A percentile compares a stretch with the other conserved stretches of the same genome.
Evolutionary conservation across 2,797 vertebrate species (phyloP).

Genomic region (Lycodopsis pacificus): DNA sequence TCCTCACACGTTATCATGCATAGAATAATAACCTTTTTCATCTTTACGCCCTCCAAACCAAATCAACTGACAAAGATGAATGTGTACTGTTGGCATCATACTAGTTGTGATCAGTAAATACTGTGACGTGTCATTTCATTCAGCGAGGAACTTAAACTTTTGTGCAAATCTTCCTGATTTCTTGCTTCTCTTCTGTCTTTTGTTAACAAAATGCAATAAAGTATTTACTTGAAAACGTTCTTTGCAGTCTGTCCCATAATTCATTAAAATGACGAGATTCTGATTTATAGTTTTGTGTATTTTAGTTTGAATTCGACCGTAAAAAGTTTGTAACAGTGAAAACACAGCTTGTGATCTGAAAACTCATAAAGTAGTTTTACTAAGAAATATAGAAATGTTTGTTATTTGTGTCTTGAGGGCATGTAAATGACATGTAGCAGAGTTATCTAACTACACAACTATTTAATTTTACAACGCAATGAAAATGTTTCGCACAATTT

Average conservation of each 20-base stretch:
- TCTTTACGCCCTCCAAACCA: neutral
- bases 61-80: neutral
- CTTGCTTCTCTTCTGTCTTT: neutral
- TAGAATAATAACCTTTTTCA: neutral
- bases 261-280: neutral
- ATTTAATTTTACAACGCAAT: neutral
- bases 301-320: neutral
- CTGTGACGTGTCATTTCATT: neutral
- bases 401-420: constrained; percentile 1
- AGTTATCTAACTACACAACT: neutral
- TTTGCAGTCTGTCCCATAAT: neutral
- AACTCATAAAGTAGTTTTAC: too few species aligned
- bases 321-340: too few species aligned
- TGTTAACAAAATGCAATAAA: neutral
- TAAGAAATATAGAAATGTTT: neutral
- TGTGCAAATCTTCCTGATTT: neutral
- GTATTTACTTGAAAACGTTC: rapidly evolving
- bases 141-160: neutral
- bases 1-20: too few species aligned
- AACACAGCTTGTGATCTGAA: too few species aligned
- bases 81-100: neutral
- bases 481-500: neutral
- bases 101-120: neutral
- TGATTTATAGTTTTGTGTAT: neutral
- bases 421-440: neutral